phyloP scores from a whole-genome alignment of 2,797 vertebrate genomes.

The Micrastur ruficollis region DNA sequence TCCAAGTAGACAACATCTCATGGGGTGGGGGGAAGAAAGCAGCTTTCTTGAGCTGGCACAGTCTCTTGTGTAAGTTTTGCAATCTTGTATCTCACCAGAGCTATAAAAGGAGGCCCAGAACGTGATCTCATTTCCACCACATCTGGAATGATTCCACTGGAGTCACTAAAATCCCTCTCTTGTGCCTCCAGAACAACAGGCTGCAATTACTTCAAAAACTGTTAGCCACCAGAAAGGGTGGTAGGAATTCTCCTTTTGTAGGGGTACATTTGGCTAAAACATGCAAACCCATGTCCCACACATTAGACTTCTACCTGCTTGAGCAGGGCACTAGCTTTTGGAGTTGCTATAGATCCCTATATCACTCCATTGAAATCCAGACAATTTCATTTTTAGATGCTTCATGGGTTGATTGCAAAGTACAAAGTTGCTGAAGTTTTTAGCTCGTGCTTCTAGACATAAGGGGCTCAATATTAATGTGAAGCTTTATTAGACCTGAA shows the following conservation, averaged over 20 bases:
- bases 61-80: neutral
- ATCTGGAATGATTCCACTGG: slow-evolving; percentile 2
- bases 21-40: too few relatives aligned
- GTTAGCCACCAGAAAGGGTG: neutral
- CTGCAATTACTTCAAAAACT: neutral
- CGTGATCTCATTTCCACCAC: neutral
- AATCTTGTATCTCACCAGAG: neutral
- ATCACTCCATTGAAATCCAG: neutral
- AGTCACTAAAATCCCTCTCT: neutral
- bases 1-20: neutral
- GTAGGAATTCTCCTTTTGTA: neutral
- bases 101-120: neutral
- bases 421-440: neutral
- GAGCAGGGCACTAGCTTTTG: neutral
- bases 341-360: neutral
- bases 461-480: neutral
- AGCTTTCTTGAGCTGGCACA: neutral
- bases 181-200: neutral
- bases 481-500: neutral
- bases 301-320: fast-evolving
- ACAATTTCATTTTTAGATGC: neutral
- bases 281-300: neutral
- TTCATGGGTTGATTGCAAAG: neutral
- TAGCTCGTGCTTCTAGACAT: neutral
- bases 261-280: neutral